Evolutionary conservation across 2,113 vertebrate species (phyloP), one percentile per base, ranked within the genome.

Genomic region (Eptesicus fuscus): DNA sequence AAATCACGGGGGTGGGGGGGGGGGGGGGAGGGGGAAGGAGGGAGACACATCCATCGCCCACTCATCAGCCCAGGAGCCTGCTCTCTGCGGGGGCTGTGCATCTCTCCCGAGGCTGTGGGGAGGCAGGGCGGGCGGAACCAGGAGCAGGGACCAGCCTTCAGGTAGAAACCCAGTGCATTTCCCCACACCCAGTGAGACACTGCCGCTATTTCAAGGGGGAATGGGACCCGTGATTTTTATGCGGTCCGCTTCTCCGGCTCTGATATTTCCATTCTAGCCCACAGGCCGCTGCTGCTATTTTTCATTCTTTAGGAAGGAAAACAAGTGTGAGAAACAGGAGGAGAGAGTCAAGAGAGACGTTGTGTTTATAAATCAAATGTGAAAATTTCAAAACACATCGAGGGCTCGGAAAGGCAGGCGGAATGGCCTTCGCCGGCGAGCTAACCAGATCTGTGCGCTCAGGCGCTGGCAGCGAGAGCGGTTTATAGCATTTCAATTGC

Each of bases 281-380:
- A 49, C 35, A 16, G 0, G 35, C 23, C 69, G 73, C 56, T 51
- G 53, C 32, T 79, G 35, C 32, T 92, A 70, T 88, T 91, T 95
- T 84, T 92, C 83, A 95, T 93, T 90, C 74, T 89, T 95, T 37
- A 94, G 69, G 77, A 49, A 3, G 37, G 63, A 83, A 83, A 51
- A 40, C 74, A 20, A 77, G 47, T 71, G 8, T 67, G 70, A 71
- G 44, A 94, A 96, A 92, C 74, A 96, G 74, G 91, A 93, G 78
- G 94, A 96, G 90, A 73, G 90, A 95, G 80, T 90, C 93, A 90
- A 90, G 47, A 78, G 77, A 92, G 84, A 79, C 8, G 9, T 92
- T 84, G 42, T 84, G 37, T 92, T 94, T 96, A 90, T 92, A 78
- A 96, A 92, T 94, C 63, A 86, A 95, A 96, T 42, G 35, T 84